Evolutionary conservation across 1,140 invertebrate genomes (phyloP), one percentile per base, ranked within the genome.

Genomic region (Drosophila virilis): DNA sequence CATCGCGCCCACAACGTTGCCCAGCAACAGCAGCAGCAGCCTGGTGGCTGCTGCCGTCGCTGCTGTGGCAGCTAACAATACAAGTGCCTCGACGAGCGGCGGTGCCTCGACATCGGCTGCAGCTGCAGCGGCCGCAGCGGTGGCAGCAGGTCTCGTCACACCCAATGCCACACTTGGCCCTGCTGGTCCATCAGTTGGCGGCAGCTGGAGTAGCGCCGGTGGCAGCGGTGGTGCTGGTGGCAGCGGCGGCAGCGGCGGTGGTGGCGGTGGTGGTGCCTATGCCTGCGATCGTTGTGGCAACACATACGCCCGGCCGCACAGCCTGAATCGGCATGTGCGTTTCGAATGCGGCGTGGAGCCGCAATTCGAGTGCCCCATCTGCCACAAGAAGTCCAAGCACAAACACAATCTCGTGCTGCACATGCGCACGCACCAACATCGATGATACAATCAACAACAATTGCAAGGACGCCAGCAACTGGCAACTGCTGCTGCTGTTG

Each of bases 321-420:
- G 94, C 60, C 82, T 96, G 4, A 94, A 94, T 65, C 92, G 95
- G 7, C 95, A 96, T 71, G 93, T 95, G 45, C 94, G 93, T 65
- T 95, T 95, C 77, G 95, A 95, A 70, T 96, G 95, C 74, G 95
- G 95, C 35, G 94, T 95, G 15, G 79, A 94, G 61, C 94, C 94
- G 0, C 93, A 93, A 57, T 94, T 94, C 78, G 92, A 93, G 48
- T 95, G 95, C 76, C 93, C 93, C 10, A 92, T 93, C 69, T 95
- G 94, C 79, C 93, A 94, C 77, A 94, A 94, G 86, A 93, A 93
- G 58, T 95, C 94, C 22, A 94, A 94, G 78, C 93, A 94, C 68
- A 94, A 94, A 82, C 94, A 94, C 72, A 93, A 94, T 82, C 92
- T 94, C 57, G 93, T 93, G 65, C 91, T 93, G 71, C 94, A 94